Base-by-base conservation (phyloP, 2,888 invertebrate species). In the Lathronympha strigana region DNA sequence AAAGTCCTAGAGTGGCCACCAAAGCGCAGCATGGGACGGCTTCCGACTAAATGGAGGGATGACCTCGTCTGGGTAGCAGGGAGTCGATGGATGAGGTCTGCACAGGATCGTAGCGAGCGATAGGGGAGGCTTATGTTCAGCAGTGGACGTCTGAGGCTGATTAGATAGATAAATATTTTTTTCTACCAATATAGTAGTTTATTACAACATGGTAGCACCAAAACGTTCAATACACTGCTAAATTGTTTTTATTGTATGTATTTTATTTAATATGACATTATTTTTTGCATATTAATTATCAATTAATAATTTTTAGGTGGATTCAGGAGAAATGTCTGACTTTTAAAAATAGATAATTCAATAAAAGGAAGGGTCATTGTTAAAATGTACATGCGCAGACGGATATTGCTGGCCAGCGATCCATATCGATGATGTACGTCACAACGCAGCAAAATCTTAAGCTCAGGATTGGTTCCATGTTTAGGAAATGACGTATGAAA, bases 401-500 rank as follows among this genome's bases (percentile, higher is more conserved):
- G 67, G 70, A 80, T 77, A 77, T 70, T 82, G 87, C 92, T 93
- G 90, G 88, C 90, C 87, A 85, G 88, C 89, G 91, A 86, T 90
- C 93, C 93, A 91, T 87, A 83, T 86, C 82, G 84, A 84, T 83
- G 87, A 80, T 84, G 83, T 88, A 94, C 93, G 93, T 94, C 93
- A 93, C 76, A 79, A 74, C 76, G 79, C 82, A 81, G 81, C 85
- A 84, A 81, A 89, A 84, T 93, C 82, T 80, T 73, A 70, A 75
- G 76, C 82, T 84, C 76, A 86, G 81, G 87, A 94, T 94, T 94
- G 93, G 94, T 80, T 76, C 80, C 76, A 81, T 79, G 82, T 83
- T 86, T 85, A 87, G 87, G 90, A 89, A 87, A 83, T 88, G 78
- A 83, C 85, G 87, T 83, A 78, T 72, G 72, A 73, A 79, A 84